A percentile compares a stretch with the other conserved stretches of the same genome.
Evolutionary conservation across 2,797 vertebrate species (phyloP).

Genomic region (Corythornis leucogaster): DNA sequence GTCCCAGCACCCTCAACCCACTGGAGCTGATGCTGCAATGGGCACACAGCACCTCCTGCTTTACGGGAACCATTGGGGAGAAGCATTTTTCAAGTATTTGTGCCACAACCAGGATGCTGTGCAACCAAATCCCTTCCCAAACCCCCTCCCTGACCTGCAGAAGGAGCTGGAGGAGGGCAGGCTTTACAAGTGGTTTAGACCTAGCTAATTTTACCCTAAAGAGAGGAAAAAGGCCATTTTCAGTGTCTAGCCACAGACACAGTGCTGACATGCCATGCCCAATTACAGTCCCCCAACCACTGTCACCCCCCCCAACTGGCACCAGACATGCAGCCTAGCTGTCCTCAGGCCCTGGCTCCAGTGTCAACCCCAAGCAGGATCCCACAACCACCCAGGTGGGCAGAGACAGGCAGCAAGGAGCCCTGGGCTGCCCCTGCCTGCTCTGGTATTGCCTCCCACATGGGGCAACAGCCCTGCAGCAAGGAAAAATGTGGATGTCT

Average conservation of each 20-base stretch:
- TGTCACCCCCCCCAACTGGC: background rate
- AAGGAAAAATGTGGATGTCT: background rate
- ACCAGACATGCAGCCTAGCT: accelerated
- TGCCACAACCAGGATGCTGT: accelerated
- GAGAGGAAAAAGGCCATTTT: background rate
- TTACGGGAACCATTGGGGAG: accelerated
- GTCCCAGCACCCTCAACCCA: background rate
- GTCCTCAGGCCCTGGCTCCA: background rate
- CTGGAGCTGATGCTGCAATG: accelerated
- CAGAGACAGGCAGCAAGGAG: background rate
- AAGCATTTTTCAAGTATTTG: background rate
- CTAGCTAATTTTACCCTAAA: constrained; percentile 8
- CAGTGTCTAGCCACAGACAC: background rate
- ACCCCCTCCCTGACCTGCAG: background rate
- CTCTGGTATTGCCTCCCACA: accelerated
- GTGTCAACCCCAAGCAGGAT: background rate
- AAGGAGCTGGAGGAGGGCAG: background rate
- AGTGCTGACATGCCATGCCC: accelerated
- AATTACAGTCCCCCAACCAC: background rate
- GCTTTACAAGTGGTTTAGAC: background rate
- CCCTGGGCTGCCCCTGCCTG: background rate
- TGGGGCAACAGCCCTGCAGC: background rate
- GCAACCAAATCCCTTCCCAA: background rate
- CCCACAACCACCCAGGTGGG: background rate
- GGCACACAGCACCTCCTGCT: background rate